Percentiles rank a stretch among this genome's conserved stretches.
Conservation (phyloP, 2,888 invertebrate species). For the Latrodectus elegans region DNA sequence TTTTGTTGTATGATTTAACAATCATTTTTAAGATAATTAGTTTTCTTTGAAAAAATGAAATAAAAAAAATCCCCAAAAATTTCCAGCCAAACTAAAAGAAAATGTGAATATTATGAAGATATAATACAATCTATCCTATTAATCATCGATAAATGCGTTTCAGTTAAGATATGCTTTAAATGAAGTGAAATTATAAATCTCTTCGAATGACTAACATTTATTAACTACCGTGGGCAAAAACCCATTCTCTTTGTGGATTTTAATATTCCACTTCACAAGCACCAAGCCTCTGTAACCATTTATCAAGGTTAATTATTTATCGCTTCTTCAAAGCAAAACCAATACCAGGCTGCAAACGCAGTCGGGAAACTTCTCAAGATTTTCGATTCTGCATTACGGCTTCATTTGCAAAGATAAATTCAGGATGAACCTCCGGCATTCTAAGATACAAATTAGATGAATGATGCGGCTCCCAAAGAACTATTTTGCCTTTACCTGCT, state of each 20-base stretch:
- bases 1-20: no score
- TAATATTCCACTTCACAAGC: constrained; percentile 4
- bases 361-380: constrained; percentile 15
- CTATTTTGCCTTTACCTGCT: not conserved
- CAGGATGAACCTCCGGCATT: constrained; percentile 6
- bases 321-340: constrained; percentile 39
- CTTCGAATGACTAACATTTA: not conserved
- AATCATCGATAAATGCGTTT: no score
- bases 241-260: constrained; percentile 1
- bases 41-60: no score
- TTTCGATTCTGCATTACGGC: constrained; percentile 48
- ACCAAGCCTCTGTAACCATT: constrained; percentile 12
- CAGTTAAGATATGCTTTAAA: no score
- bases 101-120: no score
- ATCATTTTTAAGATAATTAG: no score
- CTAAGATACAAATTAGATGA: constrained; percentile 44
- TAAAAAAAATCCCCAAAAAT: no score
- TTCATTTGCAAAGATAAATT: constrained; percentile 56
- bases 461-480: constrained; percentile 51
- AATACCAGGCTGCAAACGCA: constrained; percentile 17
- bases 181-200: not conserved
- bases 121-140: no score
- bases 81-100: no score
- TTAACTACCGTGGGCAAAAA: not conserved
- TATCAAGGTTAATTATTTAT: constrained; percentile 54